phyloP scores from a whole-genome alignment of 23 tunicate species.

The Ciona savignyi region DNA sequence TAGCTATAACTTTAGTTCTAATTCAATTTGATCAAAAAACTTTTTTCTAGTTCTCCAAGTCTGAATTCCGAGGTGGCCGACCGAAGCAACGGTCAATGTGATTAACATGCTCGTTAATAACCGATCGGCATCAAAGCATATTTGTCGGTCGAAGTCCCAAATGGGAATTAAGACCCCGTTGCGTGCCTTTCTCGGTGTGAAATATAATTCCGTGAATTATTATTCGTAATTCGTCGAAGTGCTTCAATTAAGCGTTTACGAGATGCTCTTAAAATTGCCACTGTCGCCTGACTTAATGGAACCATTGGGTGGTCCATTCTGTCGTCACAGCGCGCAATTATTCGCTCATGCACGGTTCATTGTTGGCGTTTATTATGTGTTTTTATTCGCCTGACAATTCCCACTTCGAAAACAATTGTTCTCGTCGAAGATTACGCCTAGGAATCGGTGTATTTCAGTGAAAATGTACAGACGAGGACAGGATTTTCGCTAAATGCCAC shows the following conservation, averaged over 20 bases:
- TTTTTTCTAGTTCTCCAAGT: too few relatives aligned
- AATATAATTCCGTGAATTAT: not conserved
- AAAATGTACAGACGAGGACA: not conserved
- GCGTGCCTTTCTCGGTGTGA: not conserved
- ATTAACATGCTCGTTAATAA: too few relatives aligned
- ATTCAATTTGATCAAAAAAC: too few relatives aligned
- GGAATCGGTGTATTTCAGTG: not conserved
- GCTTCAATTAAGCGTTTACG: not conserved
- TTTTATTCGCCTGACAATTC: not conserved
- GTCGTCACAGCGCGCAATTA: not conserved
- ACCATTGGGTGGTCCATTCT: not conserved
- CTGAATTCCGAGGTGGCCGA: too few relatives aligned
- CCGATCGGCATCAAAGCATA: not conserved
- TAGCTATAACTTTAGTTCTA: too few relatives aligned
- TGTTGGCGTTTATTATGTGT: not conserved
- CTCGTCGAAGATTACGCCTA: not conserved
- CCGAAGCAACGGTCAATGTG: too few relatives aligned
- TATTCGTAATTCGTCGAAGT: not conserved
- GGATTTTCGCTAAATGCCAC: not conserved
- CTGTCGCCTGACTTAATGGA: slow-evolving; percentile 1
- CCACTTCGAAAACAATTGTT: not conserved
- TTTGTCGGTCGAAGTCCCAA: not conserved
- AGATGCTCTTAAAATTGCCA: not conserved
- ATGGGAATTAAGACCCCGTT: not conserved
- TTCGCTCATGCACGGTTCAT: not conserved